Evolutionary conservation across 1,140 invertebrate species (phyloP).

Genomic region (Drosophila bipectinata): DNA sequence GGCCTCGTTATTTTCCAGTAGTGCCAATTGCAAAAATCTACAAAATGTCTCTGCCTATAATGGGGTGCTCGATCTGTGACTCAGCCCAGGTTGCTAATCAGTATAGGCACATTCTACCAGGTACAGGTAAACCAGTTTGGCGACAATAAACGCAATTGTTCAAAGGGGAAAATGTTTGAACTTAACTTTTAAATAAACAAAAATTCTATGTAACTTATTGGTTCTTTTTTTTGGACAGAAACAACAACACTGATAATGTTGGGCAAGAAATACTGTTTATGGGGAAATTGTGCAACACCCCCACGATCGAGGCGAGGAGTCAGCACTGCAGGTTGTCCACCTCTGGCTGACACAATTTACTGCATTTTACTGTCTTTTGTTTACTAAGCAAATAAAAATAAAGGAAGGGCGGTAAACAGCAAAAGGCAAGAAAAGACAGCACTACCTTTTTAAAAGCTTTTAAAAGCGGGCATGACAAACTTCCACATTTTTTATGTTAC

Average conservation of each 20-base stretch:
- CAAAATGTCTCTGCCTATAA: slow-evolving; percentile 20
- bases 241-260: slow-evolving; percentile 15
- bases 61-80: slow-evolving; percentile 15
- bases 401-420: slow-evolving; percentile 1
- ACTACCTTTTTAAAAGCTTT: too few relatives aligned
- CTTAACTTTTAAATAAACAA: too few relatives aligned
- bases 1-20: slow-evolving; percentile 21
- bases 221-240: neutral
- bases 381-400: slow-evolving; percentile 35
- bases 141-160: slow-evolving; percentile 22
- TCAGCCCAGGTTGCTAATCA: slow-evolving; percentile 40
- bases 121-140: slow-evolving; percentile 36
- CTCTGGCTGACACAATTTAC: slow-evolving; percentile 45
- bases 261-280: slow-evolving; percentile 15
- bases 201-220: neutral
- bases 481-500: neutral
- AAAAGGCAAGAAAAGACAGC: neutral
- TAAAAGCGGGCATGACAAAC: slow-evolving; percentile 14
- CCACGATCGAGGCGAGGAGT: neutral
- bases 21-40: slow-evolving; percentile 51
- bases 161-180: neutral
- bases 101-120: neutral
- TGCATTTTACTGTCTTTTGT: slow-evolving; percentile 25
- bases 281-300: slow-evolving; percentile 32
- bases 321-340: slow-evolving; percentile 39